Base-by-base conservation (phyloP, 2,113 vertebrate genomes). In the Serilophus lunatus region DNA sequence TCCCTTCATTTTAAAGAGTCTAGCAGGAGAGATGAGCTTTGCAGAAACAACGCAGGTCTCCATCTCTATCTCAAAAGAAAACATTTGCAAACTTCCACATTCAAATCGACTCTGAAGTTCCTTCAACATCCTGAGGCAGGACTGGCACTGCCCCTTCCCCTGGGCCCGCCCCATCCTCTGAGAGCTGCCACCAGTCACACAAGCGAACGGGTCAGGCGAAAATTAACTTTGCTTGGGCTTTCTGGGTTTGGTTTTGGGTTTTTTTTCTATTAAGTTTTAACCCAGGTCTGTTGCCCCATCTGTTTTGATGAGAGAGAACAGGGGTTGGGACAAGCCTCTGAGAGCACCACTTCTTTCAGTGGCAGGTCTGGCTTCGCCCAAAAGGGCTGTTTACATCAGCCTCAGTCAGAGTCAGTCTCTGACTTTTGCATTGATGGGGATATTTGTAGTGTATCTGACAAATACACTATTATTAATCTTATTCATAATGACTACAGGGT, bases 261-360 rank as follows among this genome's bases (percentile, higher is more conserved):
- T 12, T 69, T 68, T 70, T 76, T 23, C 60, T 64, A 33, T 16
- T 3, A 87, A 60, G 35, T 86, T 95, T 89, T 60, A 87, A 90
- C 31, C 8, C 0, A 3, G 28, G 72, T 59, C 29, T 72, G 72
- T 35, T 86, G 69, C 84, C 14, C 57, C 61, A 71, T 31, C 8
- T 1, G 1, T 65, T 89, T 3, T 42, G 23, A 31, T 18, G 59
- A 72, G 31, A 76, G 5, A 24, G 15, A 86, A 42, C 20, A n/a
- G 33, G 79, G 49, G 15, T 0, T 65, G 68, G 57, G 54, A 93
- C 26, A 60, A 51, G 40, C 49, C 69, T 2, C 1, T 29, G n/a
- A 65, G 20, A 2, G 15, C 1, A 2, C 4, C 36, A 18, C 33
- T 14, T 64, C 61, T n/a, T 68, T 16, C 0, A 3, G 28, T 9